A percentile compares a stretch with the other conserved stretches of the same genome.
Evolutionary conservation across 2,113 vertebrate genomes (phyloP).

Genomic region (Eubucco bourcierii): DNA sequence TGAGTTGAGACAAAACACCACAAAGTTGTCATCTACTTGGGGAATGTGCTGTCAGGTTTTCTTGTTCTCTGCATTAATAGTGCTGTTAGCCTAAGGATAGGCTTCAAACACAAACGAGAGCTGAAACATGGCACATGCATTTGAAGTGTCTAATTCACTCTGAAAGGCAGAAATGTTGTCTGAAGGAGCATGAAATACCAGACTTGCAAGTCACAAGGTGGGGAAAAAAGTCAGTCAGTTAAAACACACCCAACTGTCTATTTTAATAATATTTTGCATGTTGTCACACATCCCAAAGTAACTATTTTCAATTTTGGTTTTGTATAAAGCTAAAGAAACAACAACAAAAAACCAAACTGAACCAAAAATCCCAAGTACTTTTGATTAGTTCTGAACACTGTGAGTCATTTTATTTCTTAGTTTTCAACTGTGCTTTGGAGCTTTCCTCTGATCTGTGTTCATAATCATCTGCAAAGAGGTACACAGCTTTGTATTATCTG

Average conservation of each 20-base stretch:
- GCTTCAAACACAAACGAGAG: constrained; percentile 11
- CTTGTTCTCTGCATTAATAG: neutral
- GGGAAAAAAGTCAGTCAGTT: neutral
- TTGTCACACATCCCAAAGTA: neutral
- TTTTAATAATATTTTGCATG: neutral
- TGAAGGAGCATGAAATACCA: constrained; percentile 53
- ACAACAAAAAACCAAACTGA: no score
- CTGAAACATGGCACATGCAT: neutral
- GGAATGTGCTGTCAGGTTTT: constrained; percentile 8
- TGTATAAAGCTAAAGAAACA: neutral
- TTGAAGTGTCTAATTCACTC: constrained; percentile 21
- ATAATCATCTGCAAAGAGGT: neutral
- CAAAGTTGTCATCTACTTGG: rapidly evolving
- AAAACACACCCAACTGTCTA: neutral
- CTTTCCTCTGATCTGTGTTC: neutral
- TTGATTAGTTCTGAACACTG: neutral
- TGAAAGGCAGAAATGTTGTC: constrained; percentile 1
- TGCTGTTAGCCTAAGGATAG: constrained; percentile 6
- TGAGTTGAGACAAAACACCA: neutral
- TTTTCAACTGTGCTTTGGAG: neutral
- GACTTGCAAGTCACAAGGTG: neutral
- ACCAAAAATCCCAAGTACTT: neutral
- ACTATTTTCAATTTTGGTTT: neutral
- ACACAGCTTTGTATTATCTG: constrained; percentile 9
- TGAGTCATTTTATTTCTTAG: neutral